These are phyloP conservation scores for Zootermopsis nevadensis DNA, from an alignment of 2,888 invertebrate genomes.

Conservation along the genomic window DNA sequence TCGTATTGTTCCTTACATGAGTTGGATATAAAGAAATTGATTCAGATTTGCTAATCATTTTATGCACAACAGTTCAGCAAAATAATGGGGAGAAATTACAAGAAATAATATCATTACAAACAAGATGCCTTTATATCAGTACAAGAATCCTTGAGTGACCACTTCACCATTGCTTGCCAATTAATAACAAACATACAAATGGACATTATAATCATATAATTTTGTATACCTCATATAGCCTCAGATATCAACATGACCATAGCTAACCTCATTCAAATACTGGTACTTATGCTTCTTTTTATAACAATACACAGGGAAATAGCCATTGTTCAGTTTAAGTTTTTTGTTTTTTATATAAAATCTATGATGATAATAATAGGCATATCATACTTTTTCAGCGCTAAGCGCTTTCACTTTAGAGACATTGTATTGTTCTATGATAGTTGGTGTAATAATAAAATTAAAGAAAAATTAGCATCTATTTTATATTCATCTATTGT, in stretches of 20 bases:
- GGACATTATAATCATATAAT: constrained; percentile 31
- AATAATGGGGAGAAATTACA: constrained; percentile 25
- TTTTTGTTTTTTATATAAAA: constrained; percentile 48
- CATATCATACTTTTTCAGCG: constrained; percentile 50
- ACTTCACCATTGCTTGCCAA: constrained; percentile 38
- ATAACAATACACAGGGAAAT: constrained; percentile 36
- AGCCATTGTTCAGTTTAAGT: constrained; percentile 42
- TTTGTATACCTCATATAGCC: constrained; percentile 49
- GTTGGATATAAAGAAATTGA: background rate
- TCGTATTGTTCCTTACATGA: background rate
- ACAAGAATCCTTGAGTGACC: constrained; percentile 47
- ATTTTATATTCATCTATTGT: constrained; percentile 15
- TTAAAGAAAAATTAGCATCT: constrained; percentile 32
- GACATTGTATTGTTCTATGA: constrained; percentile 49
- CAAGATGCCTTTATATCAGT: constrained; percentile 49
- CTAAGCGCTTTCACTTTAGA: constrained; percentile 48
- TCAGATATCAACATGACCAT: constrained; percentile 43
- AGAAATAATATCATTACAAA: constrained; percentile 34
- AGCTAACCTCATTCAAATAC: constrained; percentile 47
- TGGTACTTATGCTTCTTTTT: constrained; percentile 44
- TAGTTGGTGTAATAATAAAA: constrained; percentile 52
- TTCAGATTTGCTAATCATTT: constrained; percentile 11
- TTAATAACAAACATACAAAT: constrained; percentile 37
- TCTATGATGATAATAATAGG: constrained; percentile 47
- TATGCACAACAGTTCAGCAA: constrained; percentile 16